These are phyloP conservation scores for Suncus etruscus DNA, from an alignment of 2,113 vertebrate species.

Conservation along the genomic window DNA sequence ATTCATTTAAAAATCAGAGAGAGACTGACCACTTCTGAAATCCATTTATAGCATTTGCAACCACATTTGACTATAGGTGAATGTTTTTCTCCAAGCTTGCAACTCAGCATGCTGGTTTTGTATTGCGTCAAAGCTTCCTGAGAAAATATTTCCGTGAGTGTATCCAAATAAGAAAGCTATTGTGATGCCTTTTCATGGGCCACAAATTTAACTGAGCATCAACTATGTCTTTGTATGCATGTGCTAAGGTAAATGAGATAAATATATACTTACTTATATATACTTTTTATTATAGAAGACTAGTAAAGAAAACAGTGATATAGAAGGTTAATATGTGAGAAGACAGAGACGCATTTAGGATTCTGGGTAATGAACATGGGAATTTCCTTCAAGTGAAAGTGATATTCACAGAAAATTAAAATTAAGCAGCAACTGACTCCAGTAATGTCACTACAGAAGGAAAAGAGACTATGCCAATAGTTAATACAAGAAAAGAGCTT, in stretches of 20 bases:
- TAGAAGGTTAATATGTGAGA: not conserved
- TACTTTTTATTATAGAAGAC: no score
- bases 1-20: slow-evolving; percentile 11
- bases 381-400: not conserved
- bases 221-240: not conserved
- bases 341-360: no score
- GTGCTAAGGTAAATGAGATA: not conserved
- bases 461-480: slow-evolving; percentile 2
- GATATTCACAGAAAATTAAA: not conserved
- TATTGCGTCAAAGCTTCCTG: no score
- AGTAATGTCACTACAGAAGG: not conserved
- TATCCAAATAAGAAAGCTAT: not conserved
- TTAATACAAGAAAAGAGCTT: slow-evolving; percentile 14
- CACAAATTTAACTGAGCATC: not conserved
- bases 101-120: no score
- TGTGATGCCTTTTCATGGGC: not conserved
- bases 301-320: not conserved
- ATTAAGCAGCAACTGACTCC: not conserved
- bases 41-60: not conserved
- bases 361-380: no score
- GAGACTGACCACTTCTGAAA: not conserved
- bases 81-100: not conserved
- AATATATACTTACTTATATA: not conserved
- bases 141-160: not conserved
- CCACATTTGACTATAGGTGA: not conserved